Evolutionary conservation across 2,113 vertebrate species (phyloP), one percentile per base, ranked within the genome.

Genomic region (Clarias gariepinus): DNA sequence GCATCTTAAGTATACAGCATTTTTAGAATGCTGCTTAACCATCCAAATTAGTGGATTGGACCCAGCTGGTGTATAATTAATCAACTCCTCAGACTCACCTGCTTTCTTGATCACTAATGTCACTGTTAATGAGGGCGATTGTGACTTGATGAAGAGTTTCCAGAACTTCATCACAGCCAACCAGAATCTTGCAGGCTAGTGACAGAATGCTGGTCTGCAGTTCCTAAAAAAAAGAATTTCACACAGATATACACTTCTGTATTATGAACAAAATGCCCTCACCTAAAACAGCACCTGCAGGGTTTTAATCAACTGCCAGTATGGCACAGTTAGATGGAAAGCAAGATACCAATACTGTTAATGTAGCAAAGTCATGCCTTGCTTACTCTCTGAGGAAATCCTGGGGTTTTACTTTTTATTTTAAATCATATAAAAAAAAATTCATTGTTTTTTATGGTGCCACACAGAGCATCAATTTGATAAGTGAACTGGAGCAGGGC

Each of bases 121-220:
- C 97, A 85, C 97, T 98, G 94, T 97, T 97, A 85, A 99, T 97
- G 83, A 99, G 96, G 76, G 97, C 96, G 25, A 96, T 98, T 77
- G 98, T 99, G 90, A 99, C 98, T 91, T 98, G 97, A 90, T 99
- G 98, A 77, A 99, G 95, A 90, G 97, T 99, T 94, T 99, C 98
- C 89, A 99, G 93, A 52, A 99, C 98, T 94, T 99, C 98, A 91
- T 99, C 98, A 88, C 98, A 99, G 88, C 98, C 98, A 36, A 96
- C 96, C 91, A 99, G 93, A 89, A 99, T 97, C 93, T 99, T 98
- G 5, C 97, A 97, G 83, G 98, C 97, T 69, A 99, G 94, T 89
- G 97, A 96, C 90, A 99, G 95, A 92, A 99, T 99, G 93, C 97
- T 98, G 91, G 94, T 94, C 93, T 99, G 98, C 52, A 99, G 95